Evolutionary conservation across 2,888 invertebrate species (phyloP).

Genomic region (Drosophila emarginata): DNA sequence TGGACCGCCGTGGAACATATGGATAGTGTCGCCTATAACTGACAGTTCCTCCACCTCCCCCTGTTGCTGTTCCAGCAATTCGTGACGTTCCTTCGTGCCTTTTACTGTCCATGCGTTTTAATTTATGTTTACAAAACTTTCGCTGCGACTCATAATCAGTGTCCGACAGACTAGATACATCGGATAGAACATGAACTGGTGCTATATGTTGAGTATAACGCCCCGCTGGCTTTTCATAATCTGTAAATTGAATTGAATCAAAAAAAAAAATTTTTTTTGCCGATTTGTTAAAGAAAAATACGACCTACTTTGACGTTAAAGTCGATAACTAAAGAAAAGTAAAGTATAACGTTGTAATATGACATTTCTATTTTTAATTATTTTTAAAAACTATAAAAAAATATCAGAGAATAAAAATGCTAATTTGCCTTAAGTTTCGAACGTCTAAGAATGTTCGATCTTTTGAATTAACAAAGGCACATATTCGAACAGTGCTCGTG

Average conservation of each 20-base stretch:
- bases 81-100: constrained; percentile 6
- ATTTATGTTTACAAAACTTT: constrained; percentile 40
- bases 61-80: not conserved
- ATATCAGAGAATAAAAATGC: too few species aligned
- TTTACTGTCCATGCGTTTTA: constrained; percentile 35
- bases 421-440: too few species aligned
- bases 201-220: constrained; percentile 39
- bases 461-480: too few species aligned
- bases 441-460: too few species aligned
- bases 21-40: constrained; percentile 27
- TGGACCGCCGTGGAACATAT: constrained; percentile 12
- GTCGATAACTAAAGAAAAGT: not conserved
- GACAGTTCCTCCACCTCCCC: not conserved
- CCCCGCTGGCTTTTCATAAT: constrained; percentile 40
- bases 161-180: constrained; percentile 55
- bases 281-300: not conserved
- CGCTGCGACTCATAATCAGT: constrained; percentile 45
- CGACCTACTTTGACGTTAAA: not conserved
- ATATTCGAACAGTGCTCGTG: too few species aligned
- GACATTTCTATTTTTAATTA: too few species aligned
- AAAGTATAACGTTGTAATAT: too few species aligned
- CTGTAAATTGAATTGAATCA: constrained; percentile 25
- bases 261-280: not conserved
- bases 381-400: too few species aligned
- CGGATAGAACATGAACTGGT: constrained; percentile 52